Percentiles rank a stretch among this genome's conserved stretches.
Conservation (phyloP, 2,113 vertebrate species). For the Antigone vipio region DNA sequence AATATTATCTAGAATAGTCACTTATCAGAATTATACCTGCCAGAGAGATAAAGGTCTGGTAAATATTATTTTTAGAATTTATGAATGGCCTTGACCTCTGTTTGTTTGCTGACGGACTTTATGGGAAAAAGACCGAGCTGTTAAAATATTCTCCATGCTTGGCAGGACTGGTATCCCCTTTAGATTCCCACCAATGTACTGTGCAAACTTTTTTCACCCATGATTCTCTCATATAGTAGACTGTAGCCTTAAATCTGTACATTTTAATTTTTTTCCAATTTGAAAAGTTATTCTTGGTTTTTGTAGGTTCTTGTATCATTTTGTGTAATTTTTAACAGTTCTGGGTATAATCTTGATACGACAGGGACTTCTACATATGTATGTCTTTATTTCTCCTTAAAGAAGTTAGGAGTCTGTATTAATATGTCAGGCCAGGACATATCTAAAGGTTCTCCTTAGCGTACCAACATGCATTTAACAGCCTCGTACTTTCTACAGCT, state of each 20-base stretch:
- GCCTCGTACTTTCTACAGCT: neutral
- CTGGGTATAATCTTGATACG: neutral
- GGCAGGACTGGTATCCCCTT: neutral
- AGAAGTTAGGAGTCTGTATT: neutral
- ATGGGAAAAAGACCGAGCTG: neutral
- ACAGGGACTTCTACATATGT: neutral
- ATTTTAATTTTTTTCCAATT: neutral
- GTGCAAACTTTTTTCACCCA: neutral
- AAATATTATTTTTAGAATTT: slow-evolving; percentile 67
- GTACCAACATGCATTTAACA: neutral
- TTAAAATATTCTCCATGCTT: neutral
- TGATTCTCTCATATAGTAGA: neutral
- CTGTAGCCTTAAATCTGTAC: neutral
- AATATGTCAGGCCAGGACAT: neutral
- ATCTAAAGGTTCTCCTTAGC: neutral
- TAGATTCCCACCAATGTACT: neutral
- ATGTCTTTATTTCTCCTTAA: neutral
- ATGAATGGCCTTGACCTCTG: slow-evolving; percentile 56
- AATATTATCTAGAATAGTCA: slow-evolving; percentile 61
- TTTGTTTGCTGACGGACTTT: slow-evolving; percentile 18
- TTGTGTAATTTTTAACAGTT: neutral
- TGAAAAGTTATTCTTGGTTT: neutral
- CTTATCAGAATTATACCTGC: slow-evolving; percentile 47
- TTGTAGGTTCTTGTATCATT: neutral
- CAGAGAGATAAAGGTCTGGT: slow-evolving; percentile 51